Evolutionary conservation across 1,140 invertebrate species (phyloP).

Genomic region (Vanessa atalanta): DNA sequence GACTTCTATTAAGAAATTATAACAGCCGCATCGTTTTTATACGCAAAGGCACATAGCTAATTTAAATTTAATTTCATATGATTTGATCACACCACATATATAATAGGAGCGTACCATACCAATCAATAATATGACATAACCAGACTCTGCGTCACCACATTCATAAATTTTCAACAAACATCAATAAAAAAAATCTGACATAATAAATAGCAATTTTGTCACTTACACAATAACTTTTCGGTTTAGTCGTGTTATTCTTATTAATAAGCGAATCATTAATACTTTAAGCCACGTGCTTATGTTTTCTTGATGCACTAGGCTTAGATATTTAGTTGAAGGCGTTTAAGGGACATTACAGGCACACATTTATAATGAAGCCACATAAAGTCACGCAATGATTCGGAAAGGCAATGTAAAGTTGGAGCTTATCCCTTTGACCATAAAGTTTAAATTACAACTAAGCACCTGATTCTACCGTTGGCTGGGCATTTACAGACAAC

Average conservation of each 20-base stretch:
- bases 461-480: constrained; percentile 3
- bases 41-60: too few relatives aligned
- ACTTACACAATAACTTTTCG: too few relatives aligned
- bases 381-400: constrained; percentile 18
- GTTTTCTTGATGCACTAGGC: constrained; percentile 1
- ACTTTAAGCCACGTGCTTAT: neutral
- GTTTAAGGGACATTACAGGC: constrained; percentile 22
- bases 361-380: constrained; percentile 25
- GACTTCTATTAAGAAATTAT: too few relatives aligned
- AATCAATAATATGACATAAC: too few relatives aligned
- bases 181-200: too few relatives aligned
- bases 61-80: too few relatives aligned
- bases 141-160: too few relatives aligned
- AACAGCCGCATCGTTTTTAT: too few relatives aligned
- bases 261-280: neutral
- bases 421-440: neutral
- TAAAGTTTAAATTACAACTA: neutral
- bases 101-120: too few relatives aligned
- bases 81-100: too few relatives aligned
- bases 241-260: neutral
- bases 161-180: too few relatives aligned
- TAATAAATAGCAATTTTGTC: too few relatives aligned
- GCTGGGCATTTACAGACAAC: neutral
- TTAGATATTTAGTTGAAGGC: constrained; percentile 8
- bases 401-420: neutral